Evolutionary conservation across 2,113 vertebrate species (phyloP).

Genomic region (Patagioenas fasciata): DNA sequence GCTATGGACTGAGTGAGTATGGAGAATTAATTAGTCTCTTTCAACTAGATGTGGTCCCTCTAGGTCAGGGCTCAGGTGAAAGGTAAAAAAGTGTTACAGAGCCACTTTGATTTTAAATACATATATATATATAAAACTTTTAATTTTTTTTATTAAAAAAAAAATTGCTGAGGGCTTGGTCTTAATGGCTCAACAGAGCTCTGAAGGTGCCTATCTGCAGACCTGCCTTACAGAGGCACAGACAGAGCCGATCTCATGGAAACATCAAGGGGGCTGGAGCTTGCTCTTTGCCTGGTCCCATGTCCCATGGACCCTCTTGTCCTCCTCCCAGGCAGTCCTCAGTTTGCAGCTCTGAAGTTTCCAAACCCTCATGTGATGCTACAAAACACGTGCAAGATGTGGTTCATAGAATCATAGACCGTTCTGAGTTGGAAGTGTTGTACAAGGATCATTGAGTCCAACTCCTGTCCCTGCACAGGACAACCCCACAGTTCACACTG

Average conservation of each 20-base stretch:
- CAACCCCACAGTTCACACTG: too few species aligned
- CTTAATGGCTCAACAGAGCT: background rate
- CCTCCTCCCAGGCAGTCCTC: background rate
- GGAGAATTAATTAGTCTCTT: slow-evolving; percentile 37
- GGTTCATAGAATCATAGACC: too few species aligned
- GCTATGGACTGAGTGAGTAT: background rate
- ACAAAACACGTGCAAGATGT: background rate
- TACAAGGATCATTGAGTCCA: too few species aligned
- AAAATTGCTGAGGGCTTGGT: background rate
- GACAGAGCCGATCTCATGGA: background rate
- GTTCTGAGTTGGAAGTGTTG: too few species aligned
- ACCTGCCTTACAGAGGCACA: background rate
- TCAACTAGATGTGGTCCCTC: background rate
- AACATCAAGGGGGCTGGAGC: background rate
- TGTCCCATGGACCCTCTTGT: background rate
- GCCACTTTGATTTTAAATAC: slow-evolving; percentile 18
- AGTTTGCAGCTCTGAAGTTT: background rate
- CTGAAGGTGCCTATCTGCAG: background rate
- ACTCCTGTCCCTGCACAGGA: too few species aligned
- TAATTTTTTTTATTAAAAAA: too few species aligned
- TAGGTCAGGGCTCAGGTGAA: slow-evolving; percentile 37
- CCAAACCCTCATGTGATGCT: background rate
- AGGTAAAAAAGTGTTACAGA: background rate
- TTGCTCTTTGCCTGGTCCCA: background rate
- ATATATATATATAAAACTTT: too few species aligned